phyloP scores from a whole-genome alignment of 2,888 invertebrate species.

The Polia nebulosa region DNA sequence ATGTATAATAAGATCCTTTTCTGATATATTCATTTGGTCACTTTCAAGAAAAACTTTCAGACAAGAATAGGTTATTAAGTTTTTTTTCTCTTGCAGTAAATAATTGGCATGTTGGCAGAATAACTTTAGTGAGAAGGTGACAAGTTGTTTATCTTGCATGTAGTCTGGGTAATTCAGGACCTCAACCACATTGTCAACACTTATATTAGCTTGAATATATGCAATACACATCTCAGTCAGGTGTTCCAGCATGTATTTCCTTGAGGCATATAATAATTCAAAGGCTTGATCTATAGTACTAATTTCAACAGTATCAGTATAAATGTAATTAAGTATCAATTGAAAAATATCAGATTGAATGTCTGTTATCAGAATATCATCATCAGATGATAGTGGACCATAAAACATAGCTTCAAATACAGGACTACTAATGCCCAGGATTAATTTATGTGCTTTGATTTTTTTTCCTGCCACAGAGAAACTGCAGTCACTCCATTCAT shows the following conservation, averaged over 20 bases:
- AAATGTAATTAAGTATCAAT: slow-evolving; percentile 91
- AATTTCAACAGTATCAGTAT: slow-evolving; percentile 91
- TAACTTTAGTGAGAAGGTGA: slow-evolving; percentile 89
- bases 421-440: slow-evolving; percentile 92
- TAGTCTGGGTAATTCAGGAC: slow-evolving; percentile 92
- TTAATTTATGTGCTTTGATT: slow-evolving; percentile 91
- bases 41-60: slow-evolving; percentile 88
- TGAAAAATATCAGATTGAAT: slow-evolving; percentile 92
- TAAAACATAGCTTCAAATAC: slow-evolving; percentile 93
- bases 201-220: slow-evolving; percentile 90
- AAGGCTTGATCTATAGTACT: slow-evolving; percentile 91
- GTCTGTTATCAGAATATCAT: slow-evolving; percentile 90
- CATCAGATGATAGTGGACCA: slow-evolving; percentile 90
- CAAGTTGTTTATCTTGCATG: slow-evolving; percentile 90
- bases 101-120: slow-evolving; percentile 90
- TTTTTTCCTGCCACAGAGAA: slow-evolving; percentile 89
- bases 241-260: slow-evolving; percentile 92
- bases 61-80: slow-evolving; percentile 87
- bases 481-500: slow-evolving; percentile 91
- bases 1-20: slow-evolving; percentile 89
- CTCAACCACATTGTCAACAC: slow-evolving; percentile 90
- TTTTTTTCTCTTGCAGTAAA: slow-evolving; percentile 87
- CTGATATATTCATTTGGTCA: slow-evolving; percentile 87
- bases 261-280: slow-evolving; percentile 92
- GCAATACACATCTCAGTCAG: slow-evolving; percentile 88